A percentile compares a stretch with the other conserved stretches of the same genome.
Conservation (phyloP, 2,888 invertebrate species). For the Volucella inanis region DNA sequence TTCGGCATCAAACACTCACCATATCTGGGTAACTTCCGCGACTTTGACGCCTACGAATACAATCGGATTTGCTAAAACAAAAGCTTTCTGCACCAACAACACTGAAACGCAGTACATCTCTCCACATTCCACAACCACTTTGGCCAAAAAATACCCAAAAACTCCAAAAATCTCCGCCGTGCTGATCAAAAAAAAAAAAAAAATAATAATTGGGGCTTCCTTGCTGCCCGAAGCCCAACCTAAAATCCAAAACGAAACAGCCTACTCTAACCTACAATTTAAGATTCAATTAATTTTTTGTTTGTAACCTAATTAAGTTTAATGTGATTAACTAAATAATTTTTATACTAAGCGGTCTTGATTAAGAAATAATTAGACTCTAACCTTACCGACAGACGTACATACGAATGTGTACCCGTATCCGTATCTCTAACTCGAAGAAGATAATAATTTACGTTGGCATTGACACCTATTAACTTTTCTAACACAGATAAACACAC, state of each 20-base stretch:
- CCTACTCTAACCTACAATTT: slow-evolving; percentile 63
- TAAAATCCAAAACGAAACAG: slow-evolving; percentile 43
- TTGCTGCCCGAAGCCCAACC: slow-evolving; percentile 63
- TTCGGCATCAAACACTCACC: slow-evolving; percentile 95
- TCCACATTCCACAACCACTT: slow-evolving; percentile 46
- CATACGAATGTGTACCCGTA: slow-evolving; percentile 33
- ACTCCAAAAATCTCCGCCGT: slow-evolving; percentile 6
- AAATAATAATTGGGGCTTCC: slow-evolving; percentile 18
- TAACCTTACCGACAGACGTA: slow-evolving; percentile 11
- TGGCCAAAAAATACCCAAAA: slow-evolving; percentile 18
- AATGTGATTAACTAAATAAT: slow-evolving; percentile 55
- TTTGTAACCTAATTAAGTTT: slow-evolving; percentile 57
- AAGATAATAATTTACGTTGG: no score
- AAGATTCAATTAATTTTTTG: slow-evolving; percentile 25
- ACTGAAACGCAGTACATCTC: slow-evolving; percentile 11
- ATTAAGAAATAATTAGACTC: slow-evolving; percentile 39
- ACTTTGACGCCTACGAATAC: slow-evolving; percentile 79
- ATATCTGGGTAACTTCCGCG: slow-evolving; percentile 85
- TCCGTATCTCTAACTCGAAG: neutral
- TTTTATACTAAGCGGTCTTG: slow-evolving; percentile 68
- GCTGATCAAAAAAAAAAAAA: slow-evolving; percentile 1
- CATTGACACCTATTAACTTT: slow-evolving; percentile 38
- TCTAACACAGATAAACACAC: slow-evolving; percentile 33
- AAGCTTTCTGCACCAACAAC: neutral
- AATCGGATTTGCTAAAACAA: slow-evolving; percentile 79